Evolutionary conservation across 2,113 vertebrate species (phyloP).

Genomic region (Paracyprichromis sp.): DNA sequence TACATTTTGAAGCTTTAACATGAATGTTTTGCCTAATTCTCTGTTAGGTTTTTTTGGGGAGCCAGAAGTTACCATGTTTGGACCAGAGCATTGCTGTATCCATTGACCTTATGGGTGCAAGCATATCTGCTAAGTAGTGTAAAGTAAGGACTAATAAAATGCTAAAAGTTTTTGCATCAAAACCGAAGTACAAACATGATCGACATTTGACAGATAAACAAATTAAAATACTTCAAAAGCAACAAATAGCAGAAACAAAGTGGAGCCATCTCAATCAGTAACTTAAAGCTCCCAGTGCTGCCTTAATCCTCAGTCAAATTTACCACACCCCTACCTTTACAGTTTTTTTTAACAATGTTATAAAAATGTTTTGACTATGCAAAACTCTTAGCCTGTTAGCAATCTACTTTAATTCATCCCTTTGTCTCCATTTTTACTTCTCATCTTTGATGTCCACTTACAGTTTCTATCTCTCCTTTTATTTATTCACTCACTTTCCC

Average conservation of each 20-base stretch:
- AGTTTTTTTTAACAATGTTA: not conserved
- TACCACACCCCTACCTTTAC: not conserved
- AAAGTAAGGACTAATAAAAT: not conserved
- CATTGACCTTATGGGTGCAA: not conserved
- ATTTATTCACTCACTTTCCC: not conserved
- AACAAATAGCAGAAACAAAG: not conserved
- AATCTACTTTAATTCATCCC: not conserved
- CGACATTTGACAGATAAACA: not conserved
- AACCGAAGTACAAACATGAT: not conserved
- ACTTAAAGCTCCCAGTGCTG: not conserved
- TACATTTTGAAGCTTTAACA: not conserved
- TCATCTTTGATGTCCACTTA: not conserved
- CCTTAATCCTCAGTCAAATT: not conserved
- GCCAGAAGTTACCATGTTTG: not conserved
- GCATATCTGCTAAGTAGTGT: not conserved
- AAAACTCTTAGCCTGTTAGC: not conserved
- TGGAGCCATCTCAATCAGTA: not conserved
- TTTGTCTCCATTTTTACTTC: not conserved
- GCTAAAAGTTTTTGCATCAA: not conserved
- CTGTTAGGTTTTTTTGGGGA: not conserved
- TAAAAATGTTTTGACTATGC: not conserved
- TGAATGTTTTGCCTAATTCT: not conserved
- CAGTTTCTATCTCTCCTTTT: not conserved
- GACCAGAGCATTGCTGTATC: not conserved
- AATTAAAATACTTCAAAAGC: not conserved